Conservation (phyloP, 2,888 invertebrate genomes). For the Ochropacha duplaris region DNA sequence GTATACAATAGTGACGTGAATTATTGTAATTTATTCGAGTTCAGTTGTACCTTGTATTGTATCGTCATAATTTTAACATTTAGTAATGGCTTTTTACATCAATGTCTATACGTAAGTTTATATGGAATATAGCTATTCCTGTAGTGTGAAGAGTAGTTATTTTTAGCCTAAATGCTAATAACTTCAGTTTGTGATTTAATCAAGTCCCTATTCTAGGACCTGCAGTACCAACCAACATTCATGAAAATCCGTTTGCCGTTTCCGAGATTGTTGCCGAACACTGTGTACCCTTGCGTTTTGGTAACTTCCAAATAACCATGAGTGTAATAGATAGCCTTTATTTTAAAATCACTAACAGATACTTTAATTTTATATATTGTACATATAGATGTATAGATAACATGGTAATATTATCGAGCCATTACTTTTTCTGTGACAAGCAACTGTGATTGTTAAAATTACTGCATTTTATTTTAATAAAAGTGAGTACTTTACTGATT, state of each 20-base stretch:
- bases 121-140: not conserved
- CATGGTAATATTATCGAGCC: not conserved
- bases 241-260: no score
- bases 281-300: no score
- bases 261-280: no score
- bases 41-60: not conserved
- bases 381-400: no score
- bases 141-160: not conserved
- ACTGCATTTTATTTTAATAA: slow-evolving; percentile 1
- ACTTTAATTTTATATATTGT: no score
- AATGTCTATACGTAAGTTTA: no score
- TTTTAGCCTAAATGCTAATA: not conserved
- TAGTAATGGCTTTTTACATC: not conserved
- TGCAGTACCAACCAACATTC: no score
- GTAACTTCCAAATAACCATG: no score
- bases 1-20: not conserved
- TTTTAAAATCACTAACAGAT: no score
- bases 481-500: not conserved
- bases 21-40: not conserved
- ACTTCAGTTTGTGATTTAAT: no score
- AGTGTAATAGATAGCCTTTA: no score
- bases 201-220: no score
- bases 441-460: slow-evolving; percentile 9
- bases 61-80: not conserved
- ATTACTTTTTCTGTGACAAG: slow-evolving; percentile 2